Conservation (phyloP, 2,113 vertebrate species). For the Sander vitreus region DNA sequence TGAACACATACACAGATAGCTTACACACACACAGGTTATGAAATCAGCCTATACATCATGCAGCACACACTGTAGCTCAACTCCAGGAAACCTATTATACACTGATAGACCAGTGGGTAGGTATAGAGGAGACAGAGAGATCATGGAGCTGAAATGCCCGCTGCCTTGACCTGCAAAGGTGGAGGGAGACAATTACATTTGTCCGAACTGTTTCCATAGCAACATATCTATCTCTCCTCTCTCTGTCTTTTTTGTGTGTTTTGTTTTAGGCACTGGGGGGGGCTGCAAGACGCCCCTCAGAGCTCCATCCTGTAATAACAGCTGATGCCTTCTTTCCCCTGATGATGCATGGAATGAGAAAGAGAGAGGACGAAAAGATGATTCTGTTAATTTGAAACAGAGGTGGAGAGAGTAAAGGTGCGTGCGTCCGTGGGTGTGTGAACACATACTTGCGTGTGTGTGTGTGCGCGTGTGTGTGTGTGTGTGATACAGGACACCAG, state of each 20-base stretch:
- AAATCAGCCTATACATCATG: slow-evolving; percentile 30
- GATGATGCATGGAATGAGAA: slow-evolving; percentile 35
- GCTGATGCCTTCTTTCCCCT: slow-evolving; percentile 23
- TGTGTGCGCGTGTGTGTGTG: not conserved
- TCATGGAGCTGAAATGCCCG: slow-evolving; percentile 45
- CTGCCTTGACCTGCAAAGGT: slow-evolving; percentile 72
- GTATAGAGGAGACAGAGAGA: slow-evolving; percentile 36
- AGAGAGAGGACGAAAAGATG: not conserved
- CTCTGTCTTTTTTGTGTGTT: slow-evolving; percentile 13
- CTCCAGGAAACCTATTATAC: slow-evolving; percentile 37
- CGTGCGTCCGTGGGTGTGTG: not conserved
- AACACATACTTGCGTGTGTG: not conserved
- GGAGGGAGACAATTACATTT: slow-evolving; percentile 70
- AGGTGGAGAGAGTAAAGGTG: not conserved
- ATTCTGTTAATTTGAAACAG: slow-evolving; percentile 29
- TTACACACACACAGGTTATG: not conserved
- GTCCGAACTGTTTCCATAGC: slow-evolving; percentile 76
- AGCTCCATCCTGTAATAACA: slow-evolving; percentile 43
- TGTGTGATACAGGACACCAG: slow-evolving; percentile 5
- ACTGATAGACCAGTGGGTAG: slow-evolving; percentile 4
- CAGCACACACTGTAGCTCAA: slow-evolving; percentile 19
- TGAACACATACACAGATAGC: not conserved
- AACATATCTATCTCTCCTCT: slow-evolving; percentile 46
- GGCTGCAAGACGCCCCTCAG: slow-evolving; percentile 15
- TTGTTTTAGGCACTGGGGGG: not conserved